A percentile compares a stretch with the other conserved stretches of the same genome.
These are phyloP conservation scores for Hyla sarda DNA, from an alignment of 2,113 vertebrate species.

Conservation along the genomic window DNA sequence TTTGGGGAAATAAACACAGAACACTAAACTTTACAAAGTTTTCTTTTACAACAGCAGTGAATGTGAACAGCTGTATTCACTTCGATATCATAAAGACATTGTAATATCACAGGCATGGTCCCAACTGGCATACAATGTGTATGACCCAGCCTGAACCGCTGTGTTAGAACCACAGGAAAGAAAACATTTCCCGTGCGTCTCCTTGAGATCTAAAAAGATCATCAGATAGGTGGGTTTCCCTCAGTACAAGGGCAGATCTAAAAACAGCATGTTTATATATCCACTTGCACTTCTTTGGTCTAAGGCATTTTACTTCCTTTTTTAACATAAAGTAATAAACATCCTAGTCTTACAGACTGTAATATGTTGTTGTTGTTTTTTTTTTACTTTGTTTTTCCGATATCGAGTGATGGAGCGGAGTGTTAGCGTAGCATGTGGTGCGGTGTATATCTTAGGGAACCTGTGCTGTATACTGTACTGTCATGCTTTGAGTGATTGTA, in stretches of 20 bases:
- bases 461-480: too few species aligned
- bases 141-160: neutral
- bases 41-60: too few species aligned
- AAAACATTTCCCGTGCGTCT: constrained; percentile 16
- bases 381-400: too few species aligned
- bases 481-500: too few species aligned
- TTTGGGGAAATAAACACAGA: too few species aligned
- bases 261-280: neutral
- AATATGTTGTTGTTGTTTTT: too few species aligned
- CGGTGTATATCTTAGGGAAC: too few species aligned
- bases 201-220: constrained; percentile 14
- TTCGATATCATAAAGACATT: neutral
- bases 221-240: constrained; percentile 21
- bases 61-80: too few species aligned
- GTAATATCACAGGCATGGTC: neutral
- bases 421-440: too few species aligned
- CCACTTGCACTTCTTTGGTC: neutral
- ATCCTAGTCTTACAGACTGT: neutral
- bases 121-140: neutral
- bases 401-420: too few species aligned
- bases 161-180: constrained; percentile 11
- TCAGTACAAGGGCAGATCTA: neutral
- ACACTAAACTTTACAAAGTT: too few species aligned
- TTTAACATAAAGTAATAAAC: neutral
- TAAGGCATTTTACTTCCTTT: neutral